Conservation (phyloP, 1,140 invertebrate species). For the Teleogryllus occipitalis region DNA sequence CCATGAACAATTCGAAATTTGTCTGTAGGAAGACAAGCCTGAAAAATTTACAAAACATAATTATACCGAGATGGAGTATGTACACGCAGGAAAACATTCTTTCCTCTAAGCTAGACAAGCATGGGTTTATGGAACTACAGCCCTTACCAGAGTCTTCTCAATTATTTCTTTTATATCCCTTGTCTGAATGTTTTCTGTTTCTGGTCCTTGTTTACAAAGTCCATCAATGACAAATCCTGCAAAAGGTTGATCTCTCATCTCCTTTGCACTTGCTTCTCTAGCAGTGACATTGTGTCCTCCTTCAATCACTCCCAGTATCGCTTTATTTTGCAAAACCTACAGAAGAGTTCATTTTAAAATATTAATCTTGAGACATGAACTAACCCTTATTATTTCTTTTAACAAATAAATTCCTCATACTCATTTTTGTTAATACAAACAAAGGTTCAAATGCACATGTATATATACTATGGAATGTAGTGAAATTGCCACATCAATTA, state of each 20-base stretch:
- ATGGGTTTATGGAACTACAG: background rate
- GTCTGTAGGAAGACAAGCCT: conserved; percentile 52
- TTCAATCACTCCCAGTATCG: conserved; percentile 60
- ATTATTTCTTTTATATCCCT: conserved; percentile 52
- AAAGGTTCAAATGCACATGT: no score
- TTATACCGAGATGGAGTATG: background rate
- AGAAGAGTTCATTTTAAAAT: conserved; percentile 26
- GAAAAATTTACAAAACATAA: conserved; percentile 28
- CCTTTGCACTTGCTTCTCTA: conserved; percentile 47
- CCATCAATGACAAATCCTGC: conserved; percentile 71
- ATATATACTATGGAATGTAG: no score
- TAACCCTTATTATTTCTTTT: no score
- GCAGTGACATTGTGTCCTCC: conserved; percentile 56
- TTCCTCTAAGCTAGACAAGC: background rate
- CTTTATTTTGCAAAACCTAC: conserved; percentile 31
- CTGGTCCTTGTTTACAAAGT: conserved; percentile 59
- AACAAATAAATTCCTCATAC: no score
- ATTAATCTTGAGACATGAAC: no score
- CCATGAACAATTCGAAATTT: conserved; percentile 57
- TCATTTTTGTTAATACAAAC: no score
- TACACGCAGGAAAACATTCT: background rate
- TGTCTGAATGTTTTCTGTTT: conserved; percentile 45
- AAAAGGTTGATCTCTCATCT: conserved; percentile 44
- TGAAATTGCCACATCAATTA: no score
- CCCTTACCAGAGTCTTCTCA: conserved; percentile 45